Conservation (phyloP, 2,113 vertebrate species). For the Saguinus midas region DNA sequence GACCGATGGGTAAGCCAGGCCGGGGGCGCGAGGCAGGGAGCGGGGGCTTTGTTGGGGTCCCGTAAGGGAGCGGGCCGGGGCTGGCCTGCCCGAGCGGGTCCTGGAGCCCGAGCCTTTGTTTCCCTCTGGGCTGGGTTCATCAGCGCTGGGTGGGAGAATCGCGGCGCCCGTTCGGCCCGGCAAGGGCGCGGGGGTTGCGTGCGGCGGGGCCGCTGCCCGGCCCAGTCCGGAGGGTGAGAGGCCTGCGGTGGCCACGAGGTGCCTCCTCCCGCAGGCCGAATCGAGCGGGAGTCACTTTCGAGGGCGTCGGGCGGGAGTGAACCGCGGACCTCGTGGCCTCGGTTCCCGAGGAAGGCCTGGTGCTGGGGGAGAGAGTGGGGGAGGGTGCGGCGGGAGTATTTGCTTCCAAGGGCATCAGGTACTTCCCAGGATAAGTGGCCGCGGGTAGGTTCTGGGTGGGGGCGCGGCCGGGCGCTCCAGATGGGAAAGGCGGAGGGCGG, state of each 20-base stretch:
- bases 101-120: background rate
- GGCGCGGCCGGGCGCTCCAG: background rate
- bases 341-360: background rate
- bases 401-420: slow-evolving; percentile 4
- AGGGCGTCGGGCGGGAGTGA: background rate
- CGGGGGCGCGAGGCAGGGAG: slow-evolving; percentile 43
- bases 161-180: slow-evolving; percentile 22
- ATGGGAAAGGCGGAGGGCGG: background rate
- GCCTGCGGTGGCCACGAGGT: slow-evolving; percentile 16
- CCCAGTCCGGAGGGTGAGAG: background rate
- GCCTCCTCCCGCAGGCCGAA: background rate
- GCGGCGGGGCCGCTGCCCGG: slow-evolving; percentile 21
- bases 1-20: slow-evolving; percentile 90
- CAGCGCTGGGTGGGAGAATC: background rate
- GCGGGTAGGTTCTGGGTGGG: background rate
- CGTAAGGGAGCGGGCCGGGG: background rate
- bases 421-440: background rate
- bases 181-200: slow-evolving; percentile 61
- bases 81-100: rapidly evolving
- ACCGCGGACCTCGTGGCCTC: slow-evolving; percentile 9
- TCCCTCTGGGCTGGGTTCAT: background rate
- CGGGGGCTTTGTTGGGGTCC: background rate
- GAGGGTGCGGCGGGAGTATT: slow-evolving; percentile 15
- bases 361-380: background rate
- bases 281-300: background rate